Base-by-base conservation (phyloP, 2,797 vertebrate genomes). In the Erithacus rubecula region DNA sequence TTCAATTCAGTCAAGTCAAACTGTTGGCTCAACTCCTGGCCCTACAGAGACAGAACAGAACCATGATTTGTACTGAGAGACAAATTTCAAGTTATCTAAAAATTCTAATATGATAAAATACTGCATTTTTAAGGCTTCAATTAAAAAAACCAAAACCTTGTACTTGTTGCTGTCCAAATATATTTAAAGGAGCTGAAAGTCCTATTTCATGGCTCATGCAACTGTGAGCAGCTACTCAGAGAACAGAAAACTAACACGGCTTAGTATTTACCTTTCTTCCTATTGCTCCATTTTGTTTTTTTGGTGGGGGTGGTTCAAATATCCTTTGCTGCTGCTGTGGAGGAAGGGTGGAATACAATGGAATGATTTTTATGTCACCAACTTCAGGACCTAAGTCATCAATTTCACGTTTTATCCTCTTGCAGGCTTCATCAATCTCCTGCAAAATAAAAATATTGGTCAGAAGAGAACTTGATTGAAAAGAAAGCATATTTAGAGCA, bases 281-380 rank as follows among this genome's bases (percentile, higher is more conserved):
- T 92, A 99, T 99, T 87, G 99, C 99, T 75, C 99, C 99, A 14
- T 97, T 99, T 64, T 99, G 98, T 74, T 99, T 99, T 97, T 99
- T 99, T 26, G 99, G 99, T 87, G 99, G 99, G 2, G 99, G 99
- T 6, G 99, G 98, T 94, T 99, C 99, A 97, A 99, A 99, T 97
- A 99, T 99, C 89, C 99, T 98, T 93, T 99, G 99, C 91, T 99
- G 99, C 68, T 99, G 99, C 89, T 99, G 99, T 12, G 99, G 99
- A 44, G 99, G 99, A 96, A 99, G 98, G 4, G 99, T 99, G 52
- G 99, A 99, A 97, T 99, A 99, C 67, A 99, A 97, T n/a, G 99
- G 99, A 98, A 99, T 99, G 98, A 99, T 99, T 98, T 99, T 99
- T 96, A 99, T 99, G 95, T 99, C 99, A 78, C 99, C 99, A 89